These are phyloP conservation scores for Clarias pachynema DNA, from an alignment of 2,797 vertebrate genomes.

Conservation along the genomic window DNA sequence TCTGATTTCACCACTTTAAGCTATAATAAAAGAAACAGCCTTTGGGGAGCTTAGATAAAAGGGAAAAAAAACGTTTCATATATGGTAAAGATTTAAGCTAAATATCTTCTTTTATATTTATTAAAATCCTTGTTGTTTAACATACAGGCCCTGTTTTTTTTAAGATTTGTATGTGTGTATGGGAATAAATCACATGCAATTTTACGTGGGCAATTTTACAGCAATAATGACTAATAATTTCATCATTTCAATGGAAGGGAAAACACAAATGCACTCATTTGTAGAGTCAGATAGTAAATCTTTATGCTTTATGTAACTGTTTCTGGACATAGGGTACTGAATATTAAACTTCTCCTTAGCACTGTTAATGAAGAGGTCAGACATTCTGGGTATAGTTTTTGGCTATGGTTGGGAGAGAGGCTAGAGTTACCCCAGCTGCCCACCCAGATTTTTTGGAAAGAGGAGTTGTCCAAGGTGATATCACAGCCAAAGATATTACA, in stretches of 20 bases:
- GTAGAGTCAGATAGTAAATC: neutral
- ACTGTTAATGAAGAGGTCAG: conserved; percentile 67
- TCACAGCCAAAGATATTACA: conserved; percentile 71
- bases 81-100: neutral
- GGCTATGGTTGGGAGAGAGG: conserved; percentile 61
- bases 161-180: neutral
- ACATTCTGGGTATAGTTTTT: conserved; percentile 69
- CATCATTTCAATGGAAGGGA: neutral
- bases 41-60: neutral
- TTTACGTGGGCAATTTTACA: neutral
- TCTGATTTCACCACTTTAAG: neutral
- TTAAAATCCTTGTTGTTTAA: neutral
- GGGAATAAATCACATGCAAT: neutral
- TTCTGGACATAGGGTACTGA: neutral
- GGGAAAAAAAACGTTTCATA: neutral
- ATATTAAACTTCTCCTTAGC: neutral
- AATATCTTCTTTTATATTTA: neutral
- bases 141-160: neutral
- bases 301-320: neutral
- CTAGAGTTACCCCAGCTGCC: conserved; percentile 78
- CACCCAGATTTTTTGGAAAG: conserved; percentile 75
- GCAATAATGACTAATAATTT: neutral
- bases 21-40: neutral
- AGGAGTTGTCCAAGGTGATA: conserved; percentile 69
- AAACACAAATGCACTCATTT: neutral